Percentiles rank a stretch among this genome's conserved stretches.
Evolutionary conservation across 2,113 vertebrate species (phyloP).

Genomic region (Ceyx melanurus): DNA sequence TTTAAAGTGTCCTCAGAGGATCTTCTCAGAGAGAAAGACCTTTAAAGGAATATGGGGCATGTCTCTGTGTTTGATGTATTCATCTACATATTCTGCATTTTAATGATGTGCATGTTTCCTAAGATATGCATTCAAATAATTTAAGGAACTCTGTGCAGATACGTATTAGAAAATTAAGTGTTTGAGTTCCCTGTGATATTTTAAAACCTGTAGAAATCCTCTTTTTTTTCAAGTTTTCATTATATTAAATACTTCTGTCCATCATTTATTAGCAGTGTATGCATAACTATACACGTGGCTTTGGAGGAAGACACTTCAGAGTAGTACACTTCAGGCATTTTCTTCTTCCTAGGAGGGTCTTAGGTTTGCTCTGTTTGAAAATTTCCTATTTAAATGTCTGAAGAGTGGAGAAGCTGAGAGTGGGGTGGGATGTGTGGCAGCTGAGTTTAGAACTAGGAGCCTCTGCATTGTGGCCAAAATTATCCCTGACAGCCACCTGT

Average conservation of each 20-base stretch:
- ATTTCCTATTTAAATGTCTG: neutral
- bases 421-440: too few species aligned
- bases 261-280: neutral
- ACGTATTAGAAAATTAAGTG: neutral
- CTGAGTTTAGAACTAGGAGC: neutral
- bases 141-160: neutral
- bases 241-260: neutral
- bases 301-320: neutral
- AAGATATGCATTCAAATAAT: neutral
- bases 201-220: neutral
- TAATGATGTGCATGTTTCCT: neutral
- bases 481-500: neutral
- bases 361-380: neutral
- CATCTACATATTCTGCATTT: neutral
- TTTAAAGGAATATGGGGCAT: neutral
- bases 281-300: neutral
- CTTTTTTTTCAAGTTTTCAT: neutral
- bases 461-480: neutral
- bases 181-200: neutral
- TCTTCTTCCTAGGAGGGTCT: neutral
- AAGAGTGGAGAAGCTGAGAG: neutral
- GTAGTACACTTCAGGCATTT: neutral
- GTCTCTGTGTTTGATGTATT: neutral
- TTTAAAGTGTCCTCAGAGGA: neutral
- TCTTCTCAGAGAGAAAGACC: neutral